Evolutionary conservation across 2,797 vertebrate species (phyloP).

Genomic region (Scarus forsteni): DNA sequence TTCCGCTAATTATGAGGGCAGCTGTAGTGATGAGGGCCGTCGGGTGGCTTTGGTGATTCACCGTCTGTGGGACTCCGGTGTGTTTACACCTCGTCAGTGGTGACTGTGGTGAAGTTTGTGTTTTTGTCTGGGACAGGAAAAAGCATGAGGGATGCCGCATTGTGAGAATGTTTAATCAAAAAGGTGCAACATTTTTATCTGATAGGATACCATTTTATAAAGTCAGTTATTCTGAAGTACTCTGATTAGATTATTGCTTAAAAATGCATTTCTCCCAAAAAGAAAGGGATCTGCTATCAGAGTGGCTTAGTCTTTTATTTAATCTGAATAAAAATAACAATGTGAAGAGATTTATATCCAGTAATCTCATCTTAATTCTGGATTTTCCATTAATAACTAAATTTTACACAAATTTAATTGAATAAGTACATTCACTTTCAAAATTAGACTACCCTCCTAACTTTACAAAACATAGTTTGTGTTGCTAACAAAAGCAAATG

Average conservation of each 20-base stretch:
- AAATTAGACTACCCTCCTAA: too few relatives aligned
- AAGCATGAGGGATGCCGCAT: neutral
- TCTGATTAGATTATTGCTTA: neutral
- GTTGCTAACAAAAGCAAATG: too few relatives aligned
- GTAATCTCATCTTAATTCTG: neutral
- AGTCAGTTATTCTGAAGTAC: neutral
- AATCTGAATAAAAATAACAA: neutral
- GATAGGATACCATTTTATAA: neutral
- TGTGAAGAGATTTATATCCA: neutral
- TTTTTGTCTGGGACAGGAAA: slow-evolving; percentile 7
- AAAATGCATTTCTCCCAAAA: neutral
- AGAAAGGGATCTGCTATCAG: neutral
- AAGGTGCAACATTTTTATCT: slow-evolving; percentile 21
- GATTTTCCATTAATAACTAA: too few relatives aligned
- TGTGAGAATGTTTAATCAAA: slow-evolving; percentile 16
- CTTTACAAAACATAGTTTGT: too few relatives aligned
- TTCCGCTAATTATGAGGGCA: slow-evolving; percentile 28
- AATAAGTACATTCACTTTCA: too few relatives aligned
- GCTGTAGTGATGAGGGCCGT: slow-evolving; percentile 15
- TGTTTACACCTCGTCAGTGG: slow-evolving; percentile 39
- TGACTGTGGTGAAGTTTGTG: slow-evolving; percentile 24
- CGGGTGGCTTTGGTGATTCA: slow-evolving; percentile 37
- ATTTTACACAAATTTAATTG: too few relatives aligned
- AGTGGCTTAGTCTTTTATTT: neutral
- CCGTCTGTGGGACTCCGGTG: slow-evolving; percentile 23